Conservation (phyloP, 2,113 vertebrate species). For the Pseudopodoces humilis region DNA sequence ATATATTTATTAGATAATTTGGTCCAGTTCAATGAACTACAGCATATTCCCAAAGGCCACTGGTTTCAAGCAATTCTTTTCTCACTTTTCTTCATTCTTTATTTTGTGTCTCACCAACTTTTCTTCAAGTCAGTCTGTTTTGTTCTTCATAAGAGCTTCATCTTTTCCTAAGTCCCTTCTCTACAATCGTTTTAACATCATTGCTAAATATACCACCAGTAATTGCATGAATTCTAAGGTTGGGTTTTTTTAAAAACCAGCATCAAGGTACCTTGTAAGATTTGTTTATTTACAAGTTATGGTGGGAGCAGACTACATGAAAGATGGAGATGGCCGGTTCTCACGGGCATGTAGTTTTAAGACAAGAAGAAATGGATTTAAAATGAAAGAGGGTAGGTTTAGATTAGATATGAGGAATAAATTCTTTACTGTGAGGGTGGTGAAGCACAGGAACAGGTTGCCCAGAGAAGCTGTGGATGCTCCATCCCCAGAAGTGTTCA, state of each 20-base stretch:
- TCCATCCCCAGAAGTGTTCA: neutral
- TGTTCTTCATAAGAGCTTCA: neutral
- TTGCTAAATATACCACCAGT: neutral
- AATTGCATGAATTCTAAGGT: neutral
- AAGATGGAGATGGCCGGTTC: neutral
- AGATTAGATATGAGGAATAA: neutral
- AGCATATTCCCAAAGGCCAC: neutral
- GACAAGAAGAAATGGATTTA: neutral
- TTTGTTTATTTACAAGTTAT: neutral
- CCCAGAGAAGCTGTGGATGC: neutral
- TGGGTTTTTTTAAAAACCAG: accelerated
- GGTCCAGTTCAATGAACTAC: neutral
- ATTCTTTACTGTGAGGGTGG: neutral
- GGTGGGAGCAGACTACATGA: neutral
- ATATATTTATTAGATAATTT: neutral
- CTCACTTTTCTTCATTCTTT: neutral
- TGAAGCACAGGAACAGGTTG: neutral
- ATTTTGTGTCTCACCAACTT: neutral
- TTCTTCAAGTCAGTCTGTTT: neutral
- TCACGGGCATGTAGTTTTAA: neutral
- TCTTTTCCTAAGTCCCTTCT: neutral
- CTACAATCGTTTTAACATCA: neutral
- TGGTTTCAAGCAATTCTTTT: neutral
- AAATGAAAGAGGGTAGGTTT: neutral
- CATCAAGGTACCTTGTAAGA: neutral